Conservation (phyloP, 1,140 invertebrate genomes). For the Meloidogyne chitwoodi region DNA sequence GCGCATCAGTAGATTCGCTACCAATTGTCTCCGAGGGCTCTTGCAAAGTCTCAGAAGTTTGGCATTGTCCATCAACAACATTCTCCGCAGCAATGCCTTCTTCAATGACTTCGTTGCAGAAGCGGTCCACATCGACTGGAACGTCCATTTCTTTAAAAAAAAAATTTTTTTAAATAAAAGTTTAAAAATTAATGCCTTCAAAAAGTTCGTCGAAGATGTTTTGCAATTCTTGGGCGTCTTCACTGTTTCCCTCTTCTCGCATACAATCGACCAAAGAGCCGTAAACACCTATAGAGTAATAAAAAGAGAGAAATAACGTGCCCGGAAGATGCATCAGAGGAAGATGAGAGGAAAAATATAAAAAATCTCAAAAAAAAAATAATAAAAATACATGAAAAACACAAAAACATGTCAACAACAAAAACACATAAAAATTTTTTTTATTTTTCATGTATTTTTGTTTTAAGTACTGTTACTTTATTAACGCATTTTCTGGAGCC, state of each 20-base stretch:
- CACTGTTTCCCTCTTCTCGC: conserved; percentile 3
- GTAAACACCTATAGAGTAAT: not conserved
- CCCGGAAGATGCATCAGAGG: not conserved
- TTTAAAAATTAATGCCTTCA: not conserved
- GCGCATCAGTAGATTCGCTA: not conserved
- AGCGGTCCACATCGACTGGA: conserved; percentile 25
- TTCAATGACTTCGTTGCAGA: conserved; percentile 31
- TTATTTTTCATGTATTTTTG: too few relatives aligned
- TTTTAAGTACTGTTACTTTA: too few relatives aligned
- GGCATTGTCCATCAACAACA: conserved; percentile 2
- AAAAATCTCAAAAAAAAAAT: too few relatives aligned
- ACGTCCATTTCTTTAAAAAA: conserved; percentile 13
- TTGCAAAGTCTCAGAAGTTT: conserved; percentile 5
- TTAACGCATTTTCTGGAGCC: too few relatives aligned
- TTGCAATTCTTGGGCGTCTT: conserved; percentile 10
- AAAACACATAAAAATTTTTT: too few relatives aligned
- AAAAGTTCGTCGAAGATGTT: conserved; percentile 23
- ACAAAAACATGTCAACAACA: too few relatives aligned
- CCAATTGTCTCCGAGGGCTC: not conserved
- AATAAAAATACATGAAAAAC: too few relatives aligned
- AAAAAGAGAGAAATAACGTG: too few relatives aligned
- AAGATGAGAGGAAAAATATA: too few relatives aligned
- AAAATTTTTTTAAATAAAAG: too few relatives aligned
- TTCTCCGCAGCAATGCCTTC: conserved; percentile 17
- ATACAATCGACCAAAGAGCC: conserved; percentile 7